Evolutionary conservation across 2,888 invertebrate genomes (phyloP).

Genomic region (Himalopsyche anomala): DNA sequence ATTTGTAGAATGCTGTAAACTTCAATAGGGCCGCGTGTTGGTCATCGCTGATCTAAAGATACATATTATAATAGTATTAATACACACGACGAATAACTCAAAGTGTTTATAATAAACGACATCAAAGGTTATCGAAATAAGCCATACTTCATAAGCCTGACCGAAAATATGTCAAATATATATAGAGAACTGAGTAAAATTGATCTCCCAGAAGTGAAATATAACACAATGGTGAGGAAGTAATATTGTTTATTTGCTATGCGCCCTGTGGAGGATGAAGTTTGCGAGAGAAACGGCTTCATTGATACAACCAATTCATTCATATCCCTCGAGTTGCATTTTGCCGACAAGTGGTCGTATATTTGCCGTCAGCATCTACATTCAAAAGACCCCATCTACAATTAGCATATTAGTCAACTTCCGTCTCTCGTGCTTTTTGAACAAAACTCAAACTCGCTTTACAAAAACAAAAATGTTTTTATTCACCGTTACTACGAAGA

Average conservation of each 20-base stretch:
- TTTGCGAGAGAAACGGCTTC: background rate
- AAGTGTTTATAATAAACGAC: no score
- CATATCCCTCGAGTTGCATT: constrained; percentile 22
- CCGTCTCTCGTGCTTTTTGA: no score
- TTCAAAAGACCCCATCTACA: background rate
- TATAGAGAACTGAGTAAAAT: background rate
- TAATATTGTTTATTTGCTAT: constrained; percentile 19
- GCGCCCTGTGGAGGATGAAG: constrained; percentile 5
- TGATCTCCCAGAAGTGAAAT: constrained; percentile 4
- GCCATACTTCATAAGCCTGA: background rate
- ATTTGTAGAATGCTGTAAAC: no score
- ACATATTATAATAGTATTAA: no score
- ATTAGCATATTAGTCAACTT: no score
- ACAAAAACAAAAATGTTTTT: no score
- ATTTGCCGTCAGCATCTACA: background rate
- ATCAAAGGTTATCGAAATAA: no score
- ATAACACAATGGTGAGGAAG: background rate
- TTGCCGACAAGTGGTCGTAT: constrained; percentile 34
- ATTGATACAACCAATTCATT: constrained; percentile 31
- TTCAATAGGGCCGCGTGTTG: no score
- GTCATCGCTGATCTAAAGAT: no score
- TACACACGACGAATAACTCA: no score
- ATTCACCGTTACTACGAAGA: no score
- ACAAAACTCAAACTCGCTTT: no score
- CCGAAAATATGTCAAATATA: background rate